Base-by-base conservation (phyloP, 2,113 vertebrate species). In the Hippopotamus amphibius region DNA sequence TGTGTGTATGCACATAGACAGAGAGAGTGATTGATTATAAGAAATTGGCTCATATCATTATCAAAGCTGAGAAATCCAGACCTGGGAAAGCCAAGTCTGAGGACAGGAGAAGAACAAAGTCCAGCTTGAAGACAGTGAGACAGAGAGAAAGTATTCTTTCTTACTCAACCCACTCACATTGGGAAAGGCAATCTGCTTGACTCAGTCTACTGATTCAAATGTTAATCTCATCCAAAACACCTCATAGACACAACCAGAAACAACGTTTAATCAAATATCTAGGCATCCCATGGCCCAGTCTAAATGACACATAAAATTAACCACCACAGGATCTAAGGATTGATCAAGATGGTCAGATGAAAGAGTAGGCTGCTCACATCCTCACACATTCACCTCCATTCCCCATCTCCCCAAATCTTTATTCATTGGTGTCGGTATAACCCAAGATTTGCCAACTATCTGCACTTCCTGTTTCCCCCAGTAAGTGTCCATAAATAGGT, bases 281-380 rank as follows among this genome's bases (percentile, higher is more conserved):
- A 9, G 28, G 22, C 14, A 61, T 15, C 57, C 28, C 22, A 14
- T 92, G 21, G 9, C 59, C 11, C 21, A 50, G 7, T 82, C 65
- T 84, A 83, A 24, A n/a, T 41, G 74, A 91, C 61, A 95, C 48
- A 80, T 53, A 79, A 77, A 91, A 82, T 94, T 82, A 86, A 82
- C 22, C 12, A 72, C 53, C 48, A 50, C 7, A 79, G 28, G 28
- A 85, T 59, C 14, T 76, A 69, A 93, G 48, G 3, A 5, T 63
- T 96, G 33, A 89, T 81, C 50, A 85, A 92, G 6, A 85, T 46
- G 26, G n/a, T 37, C 69, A 85, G 7, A 82, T 91, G 41, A 43
- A 81, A 77, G 2, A 89, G 19, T 53, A 94, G 89, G 30, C 15
- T 92, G 8, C 21, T 53, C 30, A 81, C 3, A 53, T 41, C 21